Base-by-base conservation (phyloP, 2,113 vertebrate species). In the Labeo rohita region DNA sequence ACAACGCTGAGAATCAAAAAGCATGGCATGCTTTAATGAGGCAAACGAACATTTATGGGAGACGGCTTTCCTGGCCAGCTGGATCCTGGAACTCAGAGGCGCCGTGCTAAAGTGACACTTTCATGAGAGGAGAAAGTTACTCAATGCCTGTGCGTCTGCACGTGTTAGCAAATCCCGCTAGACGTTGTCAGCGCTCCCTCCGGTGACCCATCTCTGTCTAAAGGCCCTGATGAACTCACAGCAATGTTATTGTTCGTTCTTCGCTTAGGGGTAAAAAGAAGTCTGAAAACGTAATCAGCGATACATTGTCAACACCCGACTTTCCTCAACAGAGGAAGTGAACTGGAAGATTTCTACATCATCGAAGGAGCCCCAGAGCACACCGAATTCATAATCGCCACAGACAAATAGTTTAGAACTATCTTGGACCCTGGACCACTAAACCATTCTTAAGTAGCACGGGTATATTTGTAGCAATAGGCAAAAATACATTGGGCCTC, bases 41-140 rank as follows among this genome's bases (percentile, higher is more conserved):
- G 89, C 89, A 88, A 90, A 89, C 11, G 34, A 87, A 91, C 90
- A 90, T 94, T 94, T 94, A 93, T 90, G 78, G 89, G 84, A 80
- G 85, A 82, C 68, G 8, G 77, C 39, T 73, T 89, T 50, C 23
- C 63, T 34, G 45, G 87, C 91, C 92, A 92, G 89, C 87, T 93
- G 93, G 92, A 90, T 75, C 87, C 21, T 1, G 49, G 72, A 89
- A 23, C 85, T 70, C 63, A 54, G 89, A 34, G 68, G 74, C 84
- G 85, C 87, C 66, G 54, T 59, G 63, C 89, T 89, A 84, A 88
- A 90, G 90, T 89, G 85, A 92, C 89, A 92, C 89, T 93, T 94
- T 94, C 92, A 90, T 89, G 80, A 89, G 65, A 84, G 45, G 88
- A 87, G 81, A 88, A 87, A 85, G 90, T 91, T 89, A 91, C 88